Percentiles rank a stretch among this genome's conserved stretches.
Evolutionary conservation across 2,113 vertebrate species (phyloP).

Genomic region (Antigone vipio): DNA sequence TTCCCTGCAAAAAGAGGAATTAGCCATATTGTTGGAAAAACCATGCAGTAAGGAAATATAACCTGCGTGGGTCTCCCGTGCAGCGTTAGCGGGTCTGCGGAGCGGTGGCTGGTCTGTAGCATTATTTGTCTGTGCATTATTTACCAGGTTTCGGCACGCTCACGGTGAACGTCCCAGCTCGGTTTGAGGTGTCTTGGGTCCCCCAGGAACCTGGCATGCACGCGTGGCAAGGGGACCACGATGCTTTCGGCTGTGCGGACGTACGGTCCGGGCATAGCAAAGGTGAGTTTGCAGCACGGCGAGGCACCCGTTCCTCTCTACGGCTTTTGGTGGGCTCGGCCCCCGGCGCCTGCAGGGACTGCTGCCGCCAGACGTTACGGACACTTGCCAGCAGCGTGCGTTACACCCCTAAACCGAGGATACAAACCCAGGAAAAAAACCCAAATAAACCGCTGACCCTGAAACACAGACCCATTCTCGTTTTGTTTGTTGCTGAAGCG

Average conservation of each 20-base stretch:
- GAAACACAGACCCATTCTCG: not conserved
- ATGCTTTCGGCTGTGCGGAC: not conserved
- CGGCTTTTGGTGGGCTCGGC: not conserved
- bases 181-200: rapidly evolving
- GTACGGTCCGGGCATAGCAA: not conserved
- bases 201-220: not conserved
- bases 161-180: rapidly evolving
- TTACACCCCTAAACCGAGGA: not conserved
- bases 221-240: not conserved
- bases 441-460: not conserved
- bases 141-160: not conserved
- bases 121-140: rapidly evolving
- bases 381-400: not conserved
- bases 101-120: not conserved
- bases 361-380: not conserved
- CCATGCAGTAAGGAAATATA: not conserved
- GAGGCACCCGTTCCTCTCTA: not conserved
- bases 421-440: not conserved
- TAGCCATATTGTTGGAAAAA: not conserved
- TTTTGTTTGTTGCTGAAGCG: not conserved
- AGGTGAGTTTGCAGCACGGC: rapidly evolving
- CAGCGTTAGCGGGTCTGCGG: not conserved
- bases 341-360: rapidly evolving
- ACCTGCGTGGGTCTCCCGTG: not conserved
- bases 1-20: not conserved